Percentiles rank a stretch among this genome's conserved stretches.
Evolutionary conservation across 2,888 invertebrate genomes (phyloP).

Genomic region (Dynastes grantii): DNA sequence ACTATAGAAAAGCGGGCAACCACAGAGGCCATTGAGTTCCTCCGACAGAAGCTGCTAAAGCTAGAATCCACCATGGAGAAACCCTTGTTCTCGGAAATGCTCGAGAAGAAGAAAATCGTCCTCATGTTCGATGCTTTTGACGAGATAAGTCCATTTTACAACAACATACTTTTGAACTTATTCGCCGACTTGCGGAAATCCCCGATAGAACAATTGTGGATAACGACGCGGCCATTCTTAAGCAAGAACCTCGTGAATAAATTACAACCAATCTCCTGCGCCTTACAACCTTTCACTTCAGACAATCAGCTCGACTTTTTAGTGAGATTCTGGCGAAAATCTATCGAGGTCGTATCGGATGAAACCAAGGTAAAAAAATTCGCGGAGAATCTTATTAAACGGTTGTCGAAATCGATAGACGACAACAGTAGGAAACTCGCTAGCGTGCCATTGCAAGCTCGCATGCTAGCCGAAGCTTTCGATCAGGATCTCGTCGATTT

Average conservation of each 20-base stretch:
- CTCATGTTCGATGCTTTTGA: slow-evolving; percentile 12
- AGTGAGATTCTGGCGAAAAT: slow-evolving; percentile 5
- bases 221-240: background rate
- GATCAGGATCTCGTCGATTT: background rate
- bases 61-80: slow-evolving; percentile 3
- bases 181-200: background rate
- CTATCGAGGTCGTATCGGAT: background rate
- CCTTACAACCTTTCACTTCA: slow-evolving; percentile 5
- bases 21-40: background rate
- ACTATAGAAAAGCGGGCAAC: background rate
- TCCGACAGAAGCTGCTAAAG: background rate
- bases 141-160: slow-evolving; percentile 1
- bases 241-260: background rate
- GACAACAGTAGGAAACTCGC: background rate
- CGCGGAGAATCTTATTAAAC: background rate
- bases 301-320: background rate
- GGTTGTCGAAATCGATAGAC: background rate
- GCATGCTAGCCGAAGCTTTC: slow-evolving; percentile 20
- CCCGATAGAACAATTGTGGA: slow-evolving; percentile 1
- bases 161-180: background rate
- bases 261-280: background rate
- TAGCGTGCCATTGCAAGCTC: slow-evolving; percentile 4
- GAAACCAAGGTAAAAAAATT: background rate
- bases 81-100: background rate
- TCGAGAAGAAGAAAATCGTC: background rate